phyloP scores from a whole-genome alignment of 2,113 vertebrate species.

The Micromys minutus region DNA sequence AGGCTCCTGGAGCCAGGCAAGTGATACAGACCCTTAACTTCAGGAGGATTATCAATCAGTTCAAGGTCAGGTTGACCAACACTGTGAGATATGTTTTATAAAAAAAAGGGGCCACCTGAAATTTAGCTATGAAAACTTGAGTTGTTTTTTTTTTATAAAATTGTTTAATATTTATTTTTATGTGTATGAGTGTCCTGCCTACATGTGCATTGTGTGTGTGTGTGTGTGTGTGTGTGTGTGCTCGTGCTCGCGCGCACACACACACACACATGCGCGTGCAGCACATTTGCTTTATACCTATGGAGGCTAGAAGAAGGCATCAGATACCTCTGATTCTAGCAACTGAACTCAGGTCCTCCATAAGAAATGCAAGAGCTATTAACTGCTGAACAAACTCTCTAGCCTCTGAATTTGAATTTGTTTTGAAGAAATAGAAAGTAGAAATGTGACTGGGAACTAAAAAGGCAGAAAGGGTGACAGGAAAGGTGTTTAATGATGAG shows the following conservation, averaged over 20 bases:
- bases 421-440: not conserved
- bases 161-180: not conserved
- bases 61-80: not conserved
- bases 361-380: not conserved
- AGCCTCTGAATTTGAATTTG: not conserved
- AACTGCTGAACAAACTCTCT: not conserved
- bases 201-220: not conserved
- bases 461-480: too few relatives aligned
- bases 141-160: not conserved
- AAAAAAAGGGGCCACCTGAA: not conserved
- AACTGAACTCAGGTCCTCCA: not conserved
- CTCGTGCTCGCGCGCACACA: too few relatives aligned
- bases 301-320: not conserved
- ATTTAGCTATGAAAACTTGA: not conserved
- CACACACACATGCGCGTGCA: too few relatives aligned
- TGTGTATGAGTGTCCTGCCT: not conserved
- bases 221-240: not conserved
- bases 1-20: not conserved
- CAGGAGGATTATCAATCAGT: not conserved
- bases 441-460: not conserved
- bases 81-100: not conserved
- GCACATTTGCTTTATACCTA: too few relatives aligned
- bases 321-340: not conserved
- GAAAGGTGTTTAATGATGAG: not conserved
- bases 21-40: not conserved